Evolutionary conservation across 2,888 invertebrate species (phyloP), one percentile per base, ranked within the genome.

Genomic region (Tinea semifulvella): DNA sequence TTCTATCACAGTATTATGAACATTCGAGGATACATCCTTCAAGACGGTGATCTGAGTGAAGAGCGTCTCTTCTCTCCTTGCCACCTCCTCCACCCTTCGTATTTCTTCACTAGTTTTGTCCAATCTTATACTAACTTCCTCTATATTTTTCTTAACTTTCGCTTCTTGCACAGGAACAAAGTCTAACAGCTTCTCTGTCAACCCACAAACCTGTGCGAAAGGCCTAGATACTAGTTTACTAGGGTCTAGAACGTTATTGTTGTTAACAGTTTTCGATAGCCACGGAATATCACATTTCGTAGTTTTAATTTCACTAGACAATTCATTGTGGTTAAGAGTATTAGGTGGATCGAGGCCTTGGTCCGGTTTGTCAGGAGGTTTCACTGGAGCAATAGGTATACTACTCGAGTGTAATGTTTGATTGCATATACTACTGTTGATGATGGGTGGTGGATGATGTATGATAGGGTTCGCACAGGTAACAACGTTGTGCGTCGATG

Each of bases 261-360:
- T 80, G 55, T 79, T 80, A 44, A 79, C 65, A 49, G 70, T 80
- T 68, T 80, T 80, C 43, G 79, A 73, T 52, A 80, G 63, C 79
- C 79, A 80, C 42, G 79, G 79, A 55, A 77, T 65, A 68, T 77
- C 77, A 69, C 71, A 76, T 58, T 71, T 77, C 51, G 63, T 57
- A 53, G 57, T 64, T 47, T 55, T 54, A 47, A 62, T 43, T 49
- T 73, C 73, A 48, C 53, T 58, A 26, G 17, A 11, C 35, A 60
- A 49, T 48, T 76, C 76, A 25, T 65, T 56, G 59, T 76, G 79
- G 50, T 68, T 74, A 4, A 77, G 75, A 47, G 76, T 80, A 53
- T 77, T 77, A 53, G 77, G 77, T 47, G 79, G 79, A 14, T 80
- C 79, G 1, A 76, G 76, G 7, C 77, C 79, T 53, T 79, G 79